Evolutionary conservation across 2,113 vertebrate genomes (phyloP).

Genomic region (Mustela nigripes): DNA sequence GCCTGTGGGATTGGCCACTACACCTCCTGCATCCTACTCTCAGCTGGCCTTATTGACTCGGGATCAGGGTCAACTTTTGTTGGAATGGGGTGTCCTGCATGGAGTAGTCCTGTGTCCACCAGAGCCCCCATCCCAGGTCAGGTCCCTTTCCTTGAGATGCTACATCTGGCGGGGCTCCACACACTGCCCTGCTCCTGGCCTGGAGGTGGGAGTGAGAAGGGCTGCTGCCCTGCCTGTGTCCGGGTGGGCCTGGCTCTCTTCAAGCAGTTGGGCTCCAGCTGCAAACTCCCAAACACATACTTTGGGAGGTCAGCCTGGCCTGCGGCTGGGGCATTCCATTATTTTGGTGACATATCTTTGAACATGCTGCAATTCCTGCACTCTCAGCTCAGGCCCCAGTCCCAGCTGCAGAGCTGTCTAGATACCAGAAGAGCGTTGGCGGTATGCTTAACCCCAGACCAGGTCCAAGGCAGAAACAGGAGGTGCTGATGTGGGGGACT

Average conservation of each 20-base stretch:
- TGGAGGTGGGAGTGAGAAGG: background rate
- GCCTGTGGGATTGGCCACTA: background rate
- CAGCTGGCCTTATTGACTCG: background rate
- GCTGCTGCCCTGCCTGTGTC: constrained; percentile 62
- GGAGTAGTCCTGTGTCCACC: background rate
- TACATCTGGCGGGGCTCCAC: background rate
- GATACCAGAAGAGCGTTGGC: background rate
- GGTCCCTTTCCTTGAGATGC: background rate
- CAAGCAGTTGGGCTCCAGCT: constrained; percentile 88
- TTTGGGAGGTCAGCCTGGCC: constrained; percentile 91
- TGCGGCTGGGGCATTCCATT: constrained; percentile 89
- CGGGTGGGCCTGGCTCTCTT: constrained; percentile 87
- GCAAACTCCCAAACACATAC: constrained; percentile 90
- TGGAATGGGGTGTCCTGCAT: background rate
- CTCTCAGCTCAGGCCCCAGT: constrained; percentile 85
- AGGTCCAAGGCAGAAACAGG: background rate
- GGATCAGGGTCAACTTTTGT: background rate
- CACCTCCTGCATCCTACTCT: background rate
- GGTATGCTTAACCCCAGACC: background rate
- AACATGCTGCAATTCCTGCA: constrained; percentile 88
- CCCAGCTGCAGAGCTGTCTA: constrained; percentile 69
- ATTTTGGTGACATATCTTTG: constrained; percentile 90
- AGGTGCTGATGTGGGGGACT: background rate
- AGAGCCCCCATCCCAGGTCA: background rate
- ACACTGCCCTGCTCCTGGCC: background rate